A percentile compares a stretch with the other conserved stretches of the same genome.
These are phyloP conservation scores for Cephalopholis sonnerati DNA, from an alignment of 2,113 vertebrate genomes.

Conservation along the genomic window DNA sequence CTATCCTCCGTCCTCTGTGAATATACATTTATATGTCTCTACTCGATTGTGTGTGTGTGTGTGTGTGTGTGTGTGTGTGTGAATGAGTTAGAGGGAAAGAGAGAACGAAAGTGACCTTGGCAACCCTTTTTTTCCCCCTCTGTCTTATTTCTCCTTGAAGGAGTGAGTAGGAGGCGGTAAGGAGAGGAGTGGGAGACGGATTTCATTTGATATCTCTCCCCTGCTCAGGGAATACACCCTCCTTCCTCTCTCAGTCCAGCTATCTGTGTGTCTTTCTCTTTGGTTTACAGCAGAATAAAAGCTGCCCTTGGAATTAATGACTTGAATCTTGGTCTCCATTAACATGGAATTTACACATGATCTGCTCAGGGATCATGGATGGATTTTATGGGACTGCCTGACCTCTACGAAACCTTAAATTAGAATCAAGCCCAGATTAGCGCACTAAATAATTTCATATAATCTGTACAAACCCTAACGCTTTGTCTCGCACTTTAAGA, in stretches of 20 bases:
- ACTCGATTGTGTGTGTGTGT: constrained; percentile 8
- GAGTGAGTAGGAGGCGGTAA: constrained; percentile 29
- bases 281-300: constrained; percentile 66
- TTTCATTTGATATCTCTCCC: constrained; percentile 77
- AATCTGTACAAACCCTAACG: background rate
- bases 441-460: constrained; percentile 8
- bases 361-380: constrained; percentile 48
- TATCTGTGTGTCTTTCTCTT: constrained; percentile 62
- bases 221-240: constrained; percentile 75
- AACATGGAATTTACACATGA: constrained; percentile 54
- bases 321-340: constrained; percentile 56
- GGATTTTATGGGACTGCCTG: constrained; percentile 47
- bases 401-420: constrained; percentile 46
- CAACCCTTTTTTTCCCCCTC: constrained; percentile 49
- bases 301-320: constrained; percentile 76
- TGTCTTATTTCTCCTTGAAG: constrained; percentile 59
- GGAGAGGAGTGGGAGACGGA: constrained; percentile 58
- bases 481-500: background rate
- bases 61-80: constrained; percentile 11
- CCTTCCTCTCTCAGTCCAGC: constrained; percentile 37
- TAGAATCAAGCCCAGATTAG: constrained; percentile 35
- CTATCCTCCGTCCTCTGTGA: constrained; percentile 27
- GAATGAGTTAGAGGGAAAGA: background rate
- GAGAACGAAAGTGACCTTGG: constrained; percentile 74
- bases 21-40: constrained; percentile 24